These are phyloP conservation scores for Arctocebus calabarensis DNA, from an alignment of 2,797 vertebrate genomes.

Conservation along the genomic window DNA sequence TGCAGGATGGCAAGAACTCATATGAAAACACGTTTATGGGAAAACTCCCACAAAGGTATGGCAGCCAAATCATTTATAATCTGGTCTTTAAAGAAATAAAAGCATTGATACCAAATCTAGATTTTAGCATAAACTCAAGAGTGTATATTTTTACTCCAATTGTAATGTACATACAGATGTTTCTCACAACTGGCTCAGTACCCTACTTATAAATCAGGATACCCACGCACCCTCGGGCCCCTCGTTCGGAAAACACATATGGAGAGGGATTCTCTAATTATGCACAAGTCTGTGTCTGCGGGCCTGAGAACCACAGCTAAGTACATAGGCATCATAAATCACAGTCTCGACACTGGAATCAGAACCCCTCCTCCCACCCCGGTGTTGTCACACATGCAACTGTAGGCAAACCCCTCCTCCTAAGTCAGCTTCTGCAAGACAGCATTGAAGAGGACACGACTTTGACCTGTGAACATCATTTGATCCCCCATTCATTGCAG, in stretches of 20 bases:
- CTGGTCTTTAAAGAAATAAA: neutral
- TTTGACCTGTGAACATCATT: accelerated
- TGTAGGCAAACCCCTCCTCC: neutral
- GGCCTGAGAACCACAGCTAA: neutral
- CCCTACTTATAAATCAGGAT: accelerated
- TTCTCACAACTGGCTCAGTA: neutral
- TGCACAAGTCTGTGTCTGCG: accelerated
- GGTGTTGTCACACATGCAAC: neutral
- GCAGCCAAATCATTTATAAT: neutral
- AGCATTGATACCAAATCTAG: neutral
- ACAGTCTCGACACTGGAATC: neutral
- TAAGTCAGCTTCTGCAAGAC: neutral
- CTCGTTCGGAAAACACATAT: neutral
- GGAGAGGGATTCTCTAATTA: neutral
- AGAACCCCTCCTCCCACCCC: neutral
- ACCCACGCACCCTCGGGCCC: neutral
- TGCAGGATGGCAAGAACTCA: accelerated
- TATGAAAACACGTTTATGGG: neutral
- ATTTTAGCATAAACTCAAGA: neutral
- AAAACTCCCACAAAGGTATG: neutral
- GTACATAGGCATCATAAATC: neutral
- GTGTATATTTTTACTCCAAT: neutral
- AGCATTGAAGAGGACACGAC: accelerated
- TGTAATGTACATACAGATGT: accelerated
- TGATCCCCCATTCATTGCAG: neutral